A percentile compares a stretch with the other conserved stretches of the same genome.
Conservation (phyloP, 2,797 vertebrate species). For the Gila robusta region DNA sequence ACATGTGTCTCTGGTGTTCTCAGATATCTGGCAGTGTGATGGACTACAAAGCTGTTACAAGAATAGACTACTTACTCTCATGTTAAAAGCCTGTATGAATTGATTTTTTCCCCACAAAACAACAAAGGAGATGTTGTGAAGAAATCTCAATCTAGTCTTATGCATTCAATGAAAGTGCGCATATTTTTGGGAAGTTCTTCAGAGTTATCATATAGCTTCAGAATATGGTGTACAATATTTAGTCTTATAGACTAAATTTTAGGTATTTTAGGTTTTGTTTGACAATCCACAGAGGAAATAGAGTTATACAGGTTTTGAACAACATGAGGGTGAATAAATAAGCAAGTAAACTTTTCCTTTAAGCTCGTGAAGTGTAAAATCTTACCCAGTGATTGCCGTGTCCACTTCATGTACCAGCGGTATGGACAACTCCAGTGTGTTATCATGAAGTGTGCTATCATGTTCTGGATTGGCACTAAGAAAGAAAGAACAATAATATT, state of each 20-base stretch:
- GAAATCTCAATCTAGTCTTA: background rate
- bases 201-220: background rate
- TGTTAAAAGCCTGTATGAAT: background rate
- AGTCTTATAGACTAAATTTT: background rate
- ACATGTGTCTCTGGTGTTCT: constrained; percentile 7
- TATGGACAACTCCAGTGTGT: constrained; percentile 85
- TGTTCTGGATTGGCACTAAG: constrained; percentile 91
- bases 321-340: background rate
- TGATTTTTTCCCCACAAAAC: background rate
- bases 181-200: background rate
- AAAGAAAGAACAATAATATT: constrained; percentile 1
- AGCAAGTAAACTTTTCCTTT: background rate
- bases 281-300: background rate
- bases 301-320: background rate
- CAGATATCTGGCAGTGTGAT: background rate
- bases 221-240: background rate
- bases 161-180: background rate
- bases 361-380: constrained; percentile 9
- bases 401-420: constrained; percentile 94
- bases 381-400: constrained; percentile 92
- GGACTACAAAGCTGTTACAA: background rate
- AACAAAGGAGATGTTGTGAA: background rate
- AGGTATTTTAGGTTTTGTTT: background rate
- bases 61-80: background rate
- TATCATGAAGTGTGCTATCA: constrained; percentile 86